phyloP scores from a whole-genome alignment of 2,797 vertebrate species.

The Tauraco hartlaubi region DNA sequence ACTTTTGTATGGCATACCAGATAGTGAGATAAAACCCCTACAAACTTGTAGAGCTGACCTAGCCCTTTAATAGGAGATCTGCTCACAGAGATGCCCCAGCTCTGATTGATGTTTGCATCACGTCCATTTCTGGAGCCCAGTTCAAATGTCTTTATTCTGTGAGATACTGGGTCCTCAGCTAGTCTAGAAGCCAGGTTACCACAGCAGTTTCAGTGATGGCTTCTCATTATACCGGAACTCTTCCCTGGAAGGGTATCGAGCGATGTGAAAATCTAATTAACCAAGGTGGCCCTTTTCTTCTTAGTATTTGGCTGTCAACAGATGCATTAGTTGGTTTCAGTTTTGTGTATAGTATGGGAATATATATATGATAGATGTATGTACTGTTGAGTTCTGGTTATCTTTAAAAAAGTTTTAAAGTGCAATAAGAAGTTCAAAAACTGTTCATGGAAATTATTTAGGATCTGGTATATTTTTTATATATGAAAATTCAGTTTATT shows the following conservation, averaged over 20 bases:
- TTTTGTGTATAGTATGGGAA: neutral
- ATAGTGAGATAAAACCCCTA: neutral
- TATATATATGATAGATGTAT: too few species aligned
- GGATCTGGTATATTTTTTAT: neutral
- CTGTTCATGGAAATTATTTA: neutral
- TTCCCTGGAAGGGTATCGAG: neutral
- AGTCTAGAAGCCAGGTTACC: neutral
- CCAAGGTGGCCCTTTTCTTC: neutral
- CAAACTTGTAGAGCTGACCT: neutral
- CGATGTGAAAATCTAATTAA: neutral
- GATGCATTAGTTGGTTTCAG: neutral
- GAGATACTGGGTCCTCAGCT: neutral
- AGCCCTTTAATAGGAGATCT: neutral
- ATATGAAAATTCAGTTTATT: neutral
- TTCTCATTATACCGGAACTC: neutral
- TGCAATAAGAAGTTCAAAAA: neutral
- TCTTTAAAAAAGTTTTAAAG: neutral
- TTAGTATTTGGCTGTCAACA: neutral
- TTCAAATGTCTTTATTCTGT: neutral
- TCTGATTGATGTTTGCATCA: neutral
- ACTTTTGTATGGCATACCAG: neutral
- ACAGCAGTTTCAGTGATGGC: neutral
- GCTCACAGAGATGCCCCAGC: neutral
- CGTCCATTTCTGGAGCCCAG: neutral
- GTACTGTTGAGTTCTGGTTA: neutral